These are phyloP conservation scores for Drosophila nikananu DNA, from an alignment of 1,140 invertebrate genomes.

Conservation along the genomic window DNA sequence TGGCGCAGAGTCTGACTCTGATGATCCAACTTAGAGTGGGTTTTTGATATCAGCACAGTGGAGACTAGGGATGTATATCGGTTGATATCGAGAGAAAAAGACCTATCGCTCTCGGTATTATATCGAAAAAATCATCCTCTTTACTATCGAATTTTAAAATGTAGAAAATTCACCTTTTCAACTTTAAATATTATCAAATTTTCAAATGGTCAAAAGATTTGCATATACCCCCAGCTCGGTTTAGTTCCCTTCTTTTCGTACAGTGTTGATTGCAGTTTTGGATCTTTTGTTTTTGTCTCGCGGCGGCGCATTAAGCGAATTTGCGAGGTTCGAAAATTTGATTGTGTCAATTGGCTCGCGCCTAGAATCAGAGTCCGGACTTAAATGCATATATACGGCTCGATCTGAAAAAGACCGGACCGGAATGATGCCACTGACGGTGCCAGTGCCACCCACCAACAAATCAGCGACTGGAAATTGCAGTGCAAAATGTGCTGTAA, in stretches of 20 bases:
- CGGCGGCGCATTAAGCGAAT: constrained; percentile 74
- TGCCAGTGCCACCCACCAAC: constrained; percentile 36
- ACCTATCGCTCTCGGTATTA: no score
- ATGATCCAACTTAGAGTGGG: constrained; percentile 49
- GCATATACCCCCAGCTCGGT: not conserved
- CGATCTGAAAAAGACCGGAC: constrained; percentile 3
- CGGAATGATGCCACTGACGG: constrained; percentile 28
- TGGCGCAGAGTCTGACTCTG: constrained; percentile 60
- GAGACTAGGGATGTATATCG: not conserved
- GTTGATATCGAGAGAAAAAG: no score
- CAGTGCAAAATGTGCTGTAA: constrained; percentile 52
- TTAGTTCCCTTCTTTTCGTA: constrained; percentile 1
- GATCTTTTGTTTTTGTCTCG: constrained; percentile 51
- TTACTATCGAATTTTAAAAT: no score
- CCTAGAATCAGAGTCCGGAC: constrained; percentile 56
- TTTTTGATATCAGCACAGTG: constrained; percentile 21
- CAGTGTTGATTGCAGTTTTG: constrained; percentile 72
- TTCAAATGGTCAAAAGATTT: not conserved
- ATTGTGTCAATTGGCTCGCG: constrained; percentile 82
- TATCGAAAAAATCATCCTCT: no score
- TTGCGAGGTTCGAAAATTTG: constrained; percentile 66
- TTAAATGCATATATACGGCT: constrained; percentile 20
- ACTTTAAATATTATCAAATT: no score
- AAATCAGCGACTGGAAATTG: constrained; percentile 37
- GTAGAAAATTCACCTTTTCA: no score